Base-by-base conservation (phyloP, 2,113 vertebrate species). In the Eidolon helvum region DNA sequence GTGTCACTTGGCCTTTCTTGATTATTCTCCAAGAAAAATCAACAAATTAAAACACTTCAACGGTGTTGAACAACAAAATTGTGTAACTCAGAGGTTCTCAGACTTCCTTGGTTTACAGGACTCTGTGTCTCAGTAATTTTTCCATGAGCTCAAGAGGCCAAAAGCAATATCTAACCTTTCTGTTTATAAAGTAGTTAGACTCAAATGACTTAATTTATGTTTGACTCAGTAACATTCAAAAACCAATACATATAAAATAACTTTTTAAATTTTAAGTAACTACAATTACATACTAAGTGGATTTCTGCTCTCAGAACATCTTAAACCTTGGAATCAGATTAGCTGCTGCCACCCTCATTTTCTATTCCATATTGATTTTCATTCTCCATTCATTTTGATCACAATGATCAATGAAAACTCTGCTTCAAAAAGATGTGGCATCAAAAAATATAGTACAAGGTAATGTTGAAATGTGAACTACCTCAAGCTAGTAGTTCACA, bases 391-490 rank as follows among this genome's bases (percentile, higher is more conserved):
- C 24, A 71, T n/a, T 90, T 96, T 77, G 75, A n/a, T 65, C 21
- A 74, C 40, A 88, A 18, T 4, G 8, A 69, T 89, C 33, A 77
- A 45, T 95, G 90, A 93, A 83, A 96, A 83, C 1, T 21, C 26
- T 85, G 71, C 33, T 72, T 87, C 35, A 63, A 53, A 95, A 95
- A 78, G 55, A 66, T 75, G 35, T 83, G 78, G 79, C 63, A 78
- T 96, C 65, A 94, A 86, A 95, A 80, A 91, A 74, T 21, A 9
- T 53, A 30, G 7, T 66, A 7, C 15, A 43, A 71, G 90, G 43
- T 57, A 83, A 65, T 78, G 43, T 66, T 93, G 83, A 95, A 95
- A 95, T 93, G 82, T 53, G 68, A 94, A 86, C 59, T 78, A n/a
- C 33, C 16, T 63, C 74, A 78, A 74, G 33, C 30, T 48, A 83